phyloP scores from a whole-genome alignment of 35 echinoderm and acorn worm genomes.

The Ophiothrix spiculata region DNA sequence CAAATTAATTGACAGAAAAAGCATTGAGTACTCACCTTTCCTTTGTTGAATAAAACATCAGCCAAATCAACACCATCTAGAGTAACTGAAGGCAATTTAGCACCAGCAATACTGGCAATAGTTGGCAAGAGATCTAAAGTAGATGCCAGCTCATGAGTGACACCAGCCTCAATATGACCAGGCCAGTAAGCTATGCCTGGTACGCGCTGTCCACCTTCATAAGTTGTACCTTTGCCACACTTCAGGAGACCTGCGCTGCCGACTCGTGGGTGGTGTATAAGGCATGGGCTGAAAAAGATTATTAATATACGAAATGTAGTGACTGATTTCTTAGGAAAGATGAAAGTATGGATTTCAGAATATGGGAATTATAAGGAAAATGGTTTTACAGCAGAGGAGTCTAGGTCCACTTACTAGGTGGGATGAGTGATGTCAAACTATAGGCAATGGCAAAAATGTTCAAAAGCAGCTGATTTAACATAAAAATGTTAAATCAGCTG shows the following conservation, averaged over 20 bases:
- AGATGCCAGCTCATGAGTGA: slow-evolving; percentile 59
- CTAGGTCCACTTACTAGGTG: no score
- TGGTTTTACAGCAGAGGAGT: no score
- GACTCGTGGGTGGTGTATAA: slow-evolving; percentile 23
- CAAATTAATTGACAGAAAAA: no score
- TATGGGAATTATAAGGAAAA: no score
- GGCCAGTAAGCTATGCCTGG: slow-evolving; percentile 75
- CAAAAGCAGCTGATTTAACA: no score
- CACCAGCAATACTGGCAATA: slow-evolving; percentile 49
- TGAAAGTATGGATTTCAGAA: no score
- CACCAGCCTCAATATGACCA: slow-evolving; percentile 66
- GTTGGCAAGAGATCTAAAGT: slow-evolving; percentile 77
- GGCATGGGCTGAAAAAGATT: slow-evolving; percentile 53
- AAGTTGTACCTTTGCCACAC: slow-evolving; percentile 83
- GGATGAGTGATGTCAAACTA: no score
- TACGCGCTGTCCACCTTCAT: slow-evolving; percentile 76
- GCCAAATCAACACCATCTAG: slow-evolving; percentile 76
- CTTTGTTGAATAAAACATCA: slow-evolving; percentile 43
- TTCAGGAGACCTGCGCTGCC: slow-evolving; percentile 79
- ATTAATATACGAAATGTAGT: no score
- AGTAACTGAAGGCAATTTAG: slow-evolving; percentile 34
- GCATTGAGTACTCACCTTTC: slow-evolving; percentile 31
- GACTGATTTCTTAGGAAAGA: no score
- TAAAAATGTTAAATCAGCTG: no score
- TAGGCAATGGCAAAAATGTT: no score